These are phyloP conservation scores for Papilio machaon DNA, from an alignment of 1,140 invertebrate genomes.

Conservation along the genomic window DNA sequence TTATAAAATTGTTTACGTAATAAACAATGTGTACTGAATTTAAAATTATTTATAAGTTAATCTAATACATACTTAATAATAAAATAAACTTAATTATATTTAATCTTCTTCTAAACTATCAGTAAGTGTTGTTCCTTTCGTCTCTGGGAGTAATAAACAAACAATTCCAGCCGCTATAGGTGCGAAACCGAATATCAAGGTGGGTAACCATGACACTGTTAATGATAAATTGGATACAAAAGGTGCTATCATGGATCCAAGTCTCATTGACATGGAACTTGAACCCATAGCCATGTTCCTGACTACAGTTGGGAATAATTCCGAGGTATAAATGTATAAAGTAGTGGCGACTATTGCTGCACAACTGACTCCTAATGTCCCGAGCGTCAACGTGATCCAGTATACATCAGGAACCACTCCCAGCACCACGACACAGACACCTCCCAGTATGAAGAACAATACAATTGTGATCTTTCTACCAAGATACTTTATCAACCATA, in stretches of 20 bases:
- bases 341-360: slow-evolving; percentile 85
- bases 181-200: slow-evolving; percentile 86
- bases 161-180: slow-evolving; percentile 85
- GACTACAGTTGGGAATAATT: slow-evolving; percentile 87
- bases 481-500: slow-evolving; percentile 62
- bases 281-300: slow-evolving; percentile 86
- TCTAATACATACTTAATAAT: not conserved
- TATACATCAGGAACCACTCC: slow-evolving; percentile 59
- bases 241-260: slow-evolving; percentile 86
- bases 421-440: slow-evolving; percentile 58
- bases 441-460: slow-evolving; percentile 55
- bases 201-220: slow-evolving; percentile 83
- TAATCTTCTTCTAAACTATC: slow-evolving; percentile 87
- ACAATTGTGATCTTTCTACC: slow-evolving; percentile 58
- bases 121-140: slow-evolving; percentile 86
- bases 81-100: not conserved
- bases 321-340: slow-evolving; percentile 86
- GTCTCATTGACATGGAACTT: slow-evolving; percentile 85
- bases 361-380: slow-evolving; percentile 84
- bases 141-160: slow-evolving; percentile 89
- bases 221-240: slow-evolving; percentile 82
- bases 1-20: no score
- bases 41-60: no score
- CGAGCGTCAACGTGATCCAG: slow-evolving; percentile 63
- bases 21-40: no score